Evolutionary conservation across 2,797 vertebrate genomes (phyloP).

Genomic region (Alauda arvensis): DNA sequence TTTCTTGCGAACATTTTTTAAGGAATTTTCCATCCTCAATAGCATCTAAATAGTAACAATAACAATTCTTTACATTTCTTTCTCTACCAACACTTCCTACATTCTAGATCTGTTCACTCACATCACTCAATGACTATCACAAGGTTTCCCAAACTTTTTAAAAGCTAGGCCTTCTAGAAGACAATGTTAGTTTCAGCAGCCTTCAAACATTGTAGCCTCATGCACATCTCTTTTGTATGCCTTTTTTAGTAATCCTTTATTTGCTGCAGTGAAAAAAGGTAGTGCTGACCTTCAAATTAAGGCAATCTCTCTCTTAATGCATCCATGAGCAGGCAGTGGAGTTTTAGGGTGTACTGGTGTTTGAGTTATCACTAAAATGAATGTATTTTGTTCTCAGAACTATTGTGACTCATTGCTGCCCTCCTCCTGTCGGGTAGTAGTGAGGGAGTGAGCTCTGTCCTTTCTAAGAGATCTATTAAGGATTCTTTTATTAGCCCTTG

Average conservation of each 20-base stretch:
- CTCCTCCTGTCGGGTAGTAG: background rate
- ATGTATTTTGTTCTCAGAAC: background rate
- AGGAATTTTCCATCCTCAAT: background rate
- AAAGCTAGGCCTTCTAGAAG: background rate
- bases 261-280: background rate
- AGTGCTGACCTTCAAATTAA: background rate
- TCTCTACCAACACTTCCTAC: background rate
- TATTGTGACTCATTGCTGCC: background rate
- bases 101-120: background rate
- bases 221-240: accelerated
- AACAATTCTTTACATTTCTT: background rate
- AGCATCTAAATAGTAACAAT: background rate
- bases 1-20: background rate
- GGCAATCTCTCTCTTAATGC: background rate
- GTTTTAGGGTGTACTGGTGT: background rate
- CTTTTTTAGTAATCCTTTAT: background rate
- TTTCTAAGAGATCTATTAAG: background rate
- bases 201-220: background rate
- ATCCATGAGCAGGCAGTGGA: background rate
- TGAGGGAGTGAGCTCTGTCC: background rate
- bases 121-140: background rate
- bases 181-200: background rate
- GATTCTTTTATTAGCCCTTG: background rate
- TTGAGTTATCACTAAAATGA: background rate
- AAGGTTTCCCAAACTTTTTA: background rate